Base-by-base conservation (phyloP, 2,797 vertebrate species). In the Erethizon dorsatum region DNA sequence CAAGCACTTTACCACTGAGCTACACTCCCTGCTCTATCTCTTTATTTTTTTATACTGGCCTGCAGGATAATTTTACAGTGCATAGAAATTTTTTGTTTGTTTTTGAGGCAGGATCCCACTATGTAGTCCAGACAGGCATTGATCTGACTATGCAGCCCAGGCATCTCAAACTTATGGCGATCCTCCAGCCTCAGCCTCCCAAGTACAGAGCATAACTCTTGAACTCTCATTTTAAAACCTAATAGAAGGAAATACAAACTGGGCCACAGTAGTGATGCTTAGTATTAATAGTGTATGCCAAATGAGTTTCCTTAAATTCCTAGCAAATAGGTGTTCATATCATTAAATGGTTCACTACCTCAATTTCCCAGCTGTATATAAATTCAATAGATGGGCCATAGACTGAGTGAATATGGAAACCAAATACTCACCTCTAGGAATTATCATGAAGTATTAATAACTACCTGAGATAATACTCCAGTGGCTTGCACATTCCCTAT, bases 401-500 rank as follows among this genome's bases (percentile, higher is more conserved):
- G 67, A 94, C 80, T 87, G 85, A 96, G 52, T 65, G 56, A 89
- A 69, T 92, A 75, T 96, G 77, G 63, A 96, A 97, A 96, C 65
- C 87, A 93, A 97, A 97, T 78, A 80, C 7, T 94, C 69, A 95
- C 69, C 24, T 92, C 73, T 56, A 88, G 77, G 77, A 91, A 97
- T 73, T 88, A 94, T 94, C 31, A 91, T 84, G 17, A 91, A 95
- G 41, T 95, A 92, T 94, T 92, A 93, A 96, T 89, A 85, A 86
- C 88, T 73, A 82, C 63, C 82, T 95, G 85, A 95, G 52, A 90
- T 75, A 82, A 67, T 89, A 59, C 86, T 92, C 67, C 65, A 98
- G 88, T 94, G 97, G 80, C 54, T 86, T 92, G 65, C 96, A 93
- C 91, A 26, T 79, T 98, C 97, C 96, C 90, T 97, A 83, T 94